phyloP scores from a whole-genome alignment of 2,797 vertebrate species.

The Gymnoscopelus microlampas region DNA sequence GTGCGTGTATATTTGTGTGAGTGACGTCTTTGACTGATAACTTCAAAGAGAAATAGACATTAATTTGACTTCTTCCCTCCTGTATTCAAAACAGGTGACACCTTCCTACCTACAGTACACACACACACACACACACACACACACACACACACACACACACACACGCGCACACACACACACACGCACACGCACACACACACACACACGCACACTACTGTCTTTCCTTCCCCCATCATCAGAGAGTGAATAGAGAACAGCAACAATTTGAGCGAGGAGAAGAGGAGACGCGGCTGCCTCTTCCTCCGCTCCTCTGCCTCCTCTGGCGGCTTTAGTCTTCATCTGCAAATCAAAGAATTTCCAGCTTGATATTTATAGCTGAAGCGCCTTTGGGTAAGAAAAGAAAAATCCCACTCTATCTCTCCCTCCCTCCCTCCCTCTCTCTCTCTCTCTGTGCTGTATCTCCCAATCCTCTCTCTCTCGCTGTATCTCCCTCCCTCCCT shows the following conservation, averaged over 20 bases:
- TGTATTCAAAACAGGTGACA: conserved; percentile 73
- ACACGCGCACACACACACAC: neutral
- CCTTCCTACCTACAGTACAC: conserved; percentile 32
- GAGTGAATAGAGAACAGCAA: conserved; percentile 73
- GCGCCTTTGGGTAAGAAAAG: conserved; percentile 65
- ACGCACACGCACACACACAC: neutral
- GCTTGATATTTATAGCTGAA: conserved; percentile 80
- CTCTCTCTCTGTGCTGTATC: conserved; percentile 27
- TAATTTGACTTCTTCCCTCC: conserved; percentile 72
- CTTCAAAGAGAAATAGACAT: conserved; percentile 71
- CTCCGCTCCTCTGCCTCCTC: conserved; percentile 43
- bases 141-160: neutral
- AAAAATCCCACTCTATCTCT: conserved; percentile 34
- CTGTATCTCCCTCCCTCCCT: too few species aligned
- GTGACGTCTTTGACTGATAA: conserved; percentile 56
- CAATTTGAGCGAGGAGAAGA: conserved; percentile 48
- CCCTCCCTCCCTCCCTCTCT: conserved; percentile 1
- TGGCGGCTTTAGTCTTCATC: conserved; percentile 72
- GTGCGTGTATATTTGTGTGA: conserved; percentile 27
- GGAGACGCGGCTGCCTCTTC: conserved; percentile 50
- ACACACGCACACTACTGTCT: neutral
- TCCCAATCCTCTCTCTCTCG: conserved; percentile 27
- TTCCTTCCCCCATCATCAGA: conserved; percentile 46
- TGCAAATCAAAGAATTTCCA: conserved; percentile 79
- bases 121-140: neutral